These are phyloP conservation scores for Zonotrichia leucophrys DNA, from an alignment of 2,113 vertebrate species.

Conservation along the genomic window DNA sequence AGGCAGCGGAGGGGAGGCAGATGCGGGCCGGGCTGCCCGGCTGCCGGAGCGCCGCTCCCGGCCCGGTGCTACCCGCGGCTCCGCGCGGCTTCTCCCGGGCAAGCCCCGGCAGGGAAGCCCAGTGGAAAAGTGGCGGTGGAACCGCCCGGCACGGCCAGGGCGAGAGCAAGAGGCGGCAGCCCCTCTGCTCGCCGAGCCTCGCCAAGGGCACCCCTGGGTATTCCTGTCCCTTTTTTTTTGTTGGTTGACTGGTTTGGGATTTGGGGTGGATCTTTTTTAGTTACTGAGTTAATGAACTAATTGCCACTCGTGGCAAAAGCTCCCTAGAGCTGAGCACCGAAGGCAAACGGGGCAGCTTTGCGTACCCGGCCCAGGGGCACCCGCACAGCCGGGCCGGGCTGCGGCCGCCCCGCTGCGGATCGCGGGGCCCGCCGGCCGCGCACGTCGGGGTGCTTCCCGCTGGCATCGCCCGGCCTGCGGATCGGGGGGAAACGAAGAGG, in stretches of 20 bases:
- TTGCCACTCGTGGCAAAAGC: not conserved
- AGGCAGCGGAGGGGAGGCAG: not conserved
- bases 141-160: not conserved
- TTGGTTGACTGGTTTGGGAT: not conserved
- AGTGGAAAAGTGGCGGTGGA: not conserved
- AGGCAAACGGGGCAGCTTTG: not conserved
- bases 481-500: not conserved
- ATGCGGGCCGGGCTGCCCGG: not conserved
- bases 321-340: not conserved
- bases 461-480: not conserved
- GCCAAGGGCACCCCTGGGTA: not conserved
- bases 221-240: not conserved
- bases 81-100: not conserved
- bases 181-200: not conserved
- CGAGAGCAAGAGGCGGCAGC: not conserved
- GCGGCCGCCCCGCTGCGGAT: not conserved
- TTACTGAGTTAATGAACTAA: not conserved
- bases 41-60: not conserved
- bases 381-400: not conserved
- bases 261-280: not conserved
- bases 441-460: not conserved
- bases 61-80: not conserved
- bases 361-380: not conserved
- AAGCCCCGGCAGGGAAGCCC: not conserved
- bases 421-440: not conserved